A percentile compares a stretch with the other conserved stretches of the same genome.
Evolutionary conservation across 2,113 vertebrate species (phyloP).

Genomic region (Platanista minor): DNA sequence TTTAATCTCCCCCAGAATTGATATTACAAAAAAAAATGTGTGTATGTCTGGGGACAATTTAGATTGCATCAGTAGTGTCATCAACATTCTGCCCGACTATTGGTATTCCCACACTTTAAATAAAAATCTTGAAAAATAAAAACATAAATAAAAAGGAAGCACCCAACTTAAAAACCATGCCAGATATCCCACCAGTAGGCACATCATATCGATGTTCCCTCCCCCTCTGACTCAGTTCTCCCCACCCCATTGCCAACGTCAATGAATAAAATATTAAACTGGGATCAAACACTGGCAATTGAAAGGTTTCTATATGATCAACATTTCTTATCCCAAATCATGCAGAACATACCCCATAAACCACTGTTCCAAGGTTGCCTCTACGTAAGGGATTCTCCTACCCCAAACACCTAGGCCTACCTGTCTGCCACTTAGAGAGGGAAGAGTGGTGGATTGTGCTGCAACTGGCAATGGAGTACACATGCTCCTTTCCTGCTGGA

Average conservation of each 20-base stretch:
- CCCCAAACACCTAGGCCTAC: conserved; percentile 76
- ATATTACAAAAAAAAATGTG: not conserved
- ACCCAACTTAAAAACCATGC: conserved; percentile 46
- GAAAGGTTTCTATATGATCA: not conserved
- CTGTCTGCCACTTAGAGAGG: conserved; percentile 80
- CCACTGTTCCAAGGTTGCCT: conserved; percentile 60
- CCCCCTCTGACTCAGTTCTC: conserved; percentile 21
- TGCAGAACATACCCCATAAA: conserved; percentile 74
- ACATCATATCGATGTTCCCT: conserved; percentile 6
- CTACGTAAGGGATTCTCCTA: conserved; percentile 54
- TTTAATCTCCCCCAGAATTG: not conserved
- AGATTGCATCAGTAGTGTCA: not conserved
- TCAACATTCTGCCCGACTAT: conserved; percentile 61
- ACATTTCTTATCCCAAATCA: conserved; percentile 53
- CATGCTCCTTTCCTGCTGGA: conserved; percentile 77
- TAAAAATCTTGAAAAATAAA: conserved; percentile 10
- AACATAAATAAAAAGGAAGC: conserved; percentile 40
- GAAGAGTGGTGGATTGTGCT: conserved; percentile 74
- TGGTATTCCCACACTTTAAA: conserved; percentile 51
- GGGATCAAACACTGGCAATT: conserved; percentile 19
- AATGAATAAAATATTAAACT: not conserved
- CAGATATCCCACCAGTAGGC: conserved; percentile 27
- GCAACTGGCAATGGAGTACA: conserved; percentile 74
- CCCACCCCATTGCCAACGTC: conserved; percentile 31
- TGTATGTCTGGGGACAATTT: not conserved